Evolutionary conservation across 1,140 invertebrate species (phyloP).

Genomic region (Zaprionus taronus): DNA sequence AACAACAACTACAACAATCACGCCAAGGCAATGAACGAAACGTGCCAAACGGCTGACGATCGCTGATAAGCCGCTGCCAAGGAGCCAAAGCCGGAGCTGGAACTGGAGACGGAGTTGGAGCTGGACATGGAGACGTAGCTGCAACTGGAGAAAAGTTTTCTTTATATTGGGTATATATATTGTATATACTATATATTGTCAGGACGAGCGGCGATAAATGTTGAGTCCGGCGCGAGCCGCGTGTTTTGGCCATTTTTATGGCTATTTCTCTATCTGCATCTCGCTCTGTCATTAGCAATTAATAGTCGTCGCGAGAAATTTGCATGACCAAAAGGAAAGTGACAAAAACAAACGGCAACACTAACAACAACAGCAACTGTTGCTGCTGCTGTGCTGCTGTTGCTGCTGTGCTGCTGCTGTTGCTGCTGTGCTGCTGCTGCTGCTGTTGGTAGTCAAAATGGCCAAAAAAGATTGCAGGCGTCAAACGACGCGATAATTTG

Average conservation of each 20-base stretch:
- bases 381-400: constrained; percentile 6
- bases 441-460: constrained; percentile 45
- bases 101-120: constrained; percentile 3
- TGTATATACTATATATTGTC: constrained; percentile 1
- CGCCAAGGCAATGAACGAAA: constrained; percentile 79
- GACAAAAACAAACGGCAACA: constrained; percentile 56
- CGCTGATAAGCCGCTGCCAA: constrained; percentile 61
- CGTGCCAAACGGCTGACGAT: constrained; percentile 79
- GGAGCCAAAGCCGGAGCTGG: constrained; percentile 42
- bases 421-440: constrained; percentile 3
- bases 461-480: constrained; percentile 54
- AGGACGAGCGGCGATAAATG: constrained; percentile 48
- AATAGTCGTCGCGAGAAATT: constrained; percentile 80
- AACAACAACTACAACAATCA: constrained; percentile 50
- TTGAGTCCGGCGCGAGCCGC: constrained; percentile 25
- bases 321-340: constrained; percentile 79
- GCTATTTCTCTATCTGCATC: constrained; percentile 46
- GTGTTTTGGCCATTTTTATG: constrained; percentile 77
- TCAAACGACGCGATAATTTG: constrained; percentile 69
- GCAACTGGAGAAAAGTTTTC: constrained; percentile 9
- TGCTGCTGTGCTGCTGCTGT: constrained; percentile 18
- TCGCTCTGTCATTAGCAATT: constrained; percentile 76
- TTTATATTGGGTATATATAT: not conserved
- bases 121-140: constrained; percentile 8
- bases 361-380: constrained; percentile 22